Percentiles rank a stretch among this genome's conserved stretches.
Conservation (phyloP, 2,113 vertebrate genomes). For the Cepphus grylle region DNA sequence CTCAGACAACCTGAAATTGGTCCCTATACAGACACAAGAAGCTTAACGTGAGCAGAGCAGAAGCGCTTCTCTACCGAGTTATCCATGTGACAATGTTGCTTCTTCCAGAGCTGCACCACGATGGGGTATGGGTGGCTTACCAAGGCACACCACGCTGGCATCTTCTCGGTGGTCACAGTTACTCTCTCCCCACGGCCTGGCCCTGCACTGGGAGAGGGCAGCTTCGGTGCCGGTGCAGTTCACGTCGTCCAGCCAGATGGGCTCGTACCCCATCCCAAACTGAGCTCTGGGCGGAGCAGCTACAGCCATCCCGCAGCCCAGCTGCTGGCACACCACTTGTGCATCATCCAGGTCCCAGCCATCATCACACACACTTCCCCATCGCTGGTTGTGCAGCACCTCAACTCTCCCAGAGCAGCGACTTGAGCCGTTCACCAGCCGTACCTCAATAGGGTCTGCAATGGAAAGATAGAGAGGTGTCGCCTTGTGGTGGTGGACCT, state of each 20-base stretch:
- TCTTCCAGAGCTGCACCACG: not conserved
- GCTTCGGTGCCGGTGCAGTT: not conserved
- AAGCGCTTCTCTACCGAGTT: not conserved
- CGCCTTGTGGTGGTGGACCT: too few relatives aligned
- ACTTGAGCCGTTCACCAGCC: not conserved
- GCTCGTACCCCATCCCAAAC: not conserved
- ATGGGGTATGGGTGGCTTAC: not conserved
- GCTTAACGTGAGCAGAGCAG: not conserved
- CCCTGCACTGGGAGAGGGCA: not conserved
- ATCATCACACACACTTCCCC: not conserved
- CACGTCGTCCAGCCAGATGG: not conserved
- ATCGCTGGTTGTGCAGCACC: not conserved
- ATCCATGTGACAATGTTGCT: not conserved
- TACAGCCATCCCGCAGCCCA: conserved; percentile 44
- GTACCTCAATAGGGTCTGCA: not conserved
- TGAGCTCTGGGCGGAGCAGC: not conserved
- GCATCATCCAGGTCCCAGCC: not conserved
- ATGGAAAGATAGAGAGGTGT: not conserved
- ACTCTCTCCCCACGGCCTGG: not conserved
- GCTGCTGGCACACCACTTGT: conserved; percentile 52
- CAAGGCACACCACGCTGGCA: not conserved
- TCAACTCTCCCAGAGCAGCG: not conserved
- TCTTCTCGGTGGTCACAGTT: not conserved
- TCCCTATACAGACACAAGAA: not conserved
- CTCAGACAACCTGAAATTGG: not conserved